These are phyloP conservation scores for Caenorhabditis sp. DNA, from an alignment of 2,888 invertebrate species.

Conservation along the genomic window DNA sequence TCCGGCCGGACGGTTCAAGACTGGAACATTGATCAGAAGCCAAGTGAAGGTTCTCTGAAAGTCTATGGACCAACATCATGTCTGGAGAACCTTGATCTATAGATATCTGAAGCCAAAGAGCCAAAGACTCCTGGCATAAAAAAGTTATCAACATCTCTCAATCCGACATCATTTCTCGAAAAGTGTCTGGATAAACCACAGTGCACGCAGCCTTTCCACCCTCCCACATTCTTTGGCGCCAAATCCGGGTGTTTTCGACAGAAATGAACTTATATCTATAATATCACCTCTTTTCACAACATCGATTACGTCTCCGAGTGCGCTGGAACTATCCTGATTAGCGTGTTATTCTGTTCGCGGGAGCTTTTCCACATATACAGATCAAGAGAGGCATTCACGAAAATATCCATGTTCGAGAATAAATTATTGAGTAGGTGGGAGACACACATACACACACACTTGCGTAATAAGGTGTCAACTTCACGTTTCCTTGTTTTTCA, in stretches of 20 bases:
- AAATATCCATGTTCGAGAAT: slow-evolving; percentile 48
- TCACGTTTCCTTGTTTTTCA: slow-evolving; percentile 60
- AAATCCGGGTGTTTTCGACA: slow-evolving; percentile 12
- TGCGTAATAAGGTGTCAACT: slow-evolving; percentile 61
- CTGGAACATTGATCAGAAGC: too few relatives aligned
- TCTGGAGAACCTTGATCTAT: neutral
- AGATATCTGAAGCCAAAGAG: neutral
- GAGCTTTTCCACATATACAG: slow-evolving; percentile 14
- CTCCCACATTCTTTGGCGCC: slow-evolving; percentile 15
- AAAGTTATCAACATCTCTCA: neutral
- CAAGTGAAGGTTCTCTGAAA: too few relatives aligned
- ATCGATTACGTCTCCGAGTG: slow-evolving; percentile 34
- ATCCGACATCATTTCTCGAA: slow-evolving; percentile 3
- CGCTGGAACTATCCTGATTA: slow-evolving; percentile 35
- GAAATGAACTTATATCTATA: neutral
- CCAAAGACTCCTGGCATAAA: neutral
- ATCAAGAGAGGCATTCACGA: neutral
- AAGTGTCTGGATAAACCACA: slow-evolving; percentile 33
- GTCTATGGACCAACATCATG: too few relatives aligned
- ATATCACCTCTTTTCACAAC: slow-evolving; percentile 36
- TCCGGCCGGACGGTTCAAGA: too few relatives aligned
- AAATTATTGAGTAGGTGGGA: slow-evolving; percentile 46
- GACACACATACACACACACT: slow-evolving; percentile 7
- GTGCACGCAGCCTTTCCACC: slow-evolving; percentile 12
- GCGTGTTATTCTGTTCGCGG: slow-evolving; percentile 18